Conservation (phyloP, 2,113 vertebrate species). For the Solea senegalensis region DNA sequence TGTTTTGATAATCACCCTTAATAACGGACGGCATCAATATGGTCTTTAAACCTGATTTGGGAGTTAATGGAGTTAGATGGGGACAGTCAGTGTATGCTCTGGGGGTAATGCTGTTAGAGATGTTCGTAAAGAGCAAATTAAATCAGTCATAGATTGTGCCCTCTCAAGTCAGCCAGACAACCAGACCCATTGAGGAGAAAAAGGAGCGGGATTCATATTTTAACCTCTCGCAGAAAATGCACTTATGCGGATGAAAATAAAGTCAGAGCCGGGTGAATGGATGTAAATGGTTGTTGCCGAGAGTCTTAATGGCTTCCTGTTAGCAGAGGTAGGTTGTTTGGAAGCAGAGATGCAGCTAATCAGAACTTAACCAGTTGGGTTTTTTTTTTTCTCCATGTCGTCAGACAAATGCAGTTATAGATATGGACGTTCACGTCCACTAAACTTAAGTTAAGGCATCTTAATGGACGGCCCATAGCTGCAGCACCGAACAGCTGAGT, state of each 20-base stretch:
- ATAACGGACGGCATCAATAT: constrained; percentile 99
- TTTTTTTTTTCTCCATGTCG: constrained; percentile 83
- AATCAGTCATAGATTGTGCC: constrained; percentile 99
- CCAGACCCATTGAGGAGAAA: constrained; percentile 93
- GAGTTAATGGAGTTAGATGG: constrained; percentile 98
- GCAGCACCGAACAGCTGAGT: neutral
- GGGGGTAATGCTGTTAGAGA: constrained; percentile 98
- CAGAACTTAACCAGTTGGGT: constrained; percentile 83
- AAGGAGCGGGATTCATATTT: constrained; percentile 91
- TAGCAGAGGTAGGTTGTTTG: constrained; percentile 85
- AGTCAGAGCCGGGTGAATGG: constrained; percentile 91
- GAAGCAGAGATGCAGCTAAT: constrained; percentile 84
- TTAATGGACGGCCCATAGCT: constrained; percentile 76
- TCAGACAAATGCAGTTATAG: constrained; percentile 84
- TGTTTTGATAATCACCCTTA: constrained; percentile 99
- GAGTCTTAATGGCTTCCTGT: constrained; percentile 94
- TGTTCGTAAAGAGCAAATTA: constrained; percentile 99
- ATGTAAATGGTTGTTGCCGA: constrained; percentile 91
- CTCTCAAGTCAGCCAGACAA: constrained; percentile 98
- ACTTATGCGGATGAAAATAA: constrained; percentile 97
- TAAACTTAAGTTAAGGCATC: constrained; percentile 84
- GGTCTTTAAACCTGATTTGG: constrained; percentile 99
- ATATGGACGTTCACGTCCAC: constrained; percentile 84
- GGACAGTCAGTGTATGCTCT: constrained; percentile 93
- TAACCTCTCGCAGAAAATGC: constrained; percentile 96